These are phyloP conservation scores for Pristionchus arcanus DNA, from an alignment of 2,888 invertebrate genomes.

Conservation along the genomic window DNA sequence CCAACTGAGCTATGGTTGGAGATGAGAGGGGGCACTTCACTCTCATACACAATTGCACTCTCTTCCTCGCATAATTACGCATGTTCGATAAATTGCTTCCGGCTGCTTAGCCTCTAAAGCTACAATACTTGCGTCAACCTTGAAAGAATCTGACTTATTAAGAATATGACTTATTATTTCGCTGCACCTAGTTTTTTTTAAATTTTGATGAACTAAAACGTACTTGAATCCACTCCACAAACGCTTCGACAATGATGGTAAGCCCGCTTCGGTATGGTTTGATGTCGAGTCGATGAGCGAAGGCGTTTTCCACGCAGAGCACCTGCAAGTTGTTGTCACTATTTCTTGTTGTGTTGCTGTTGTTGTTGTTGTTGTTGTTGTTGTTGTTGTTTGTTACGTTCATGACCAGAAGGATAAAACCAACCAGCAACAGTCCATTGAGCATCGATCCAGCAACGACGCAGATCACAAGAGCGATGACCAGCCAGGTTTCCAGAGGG, in stretches of 20 bases:
- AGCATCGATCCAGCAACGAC: constrained; percentile 77
- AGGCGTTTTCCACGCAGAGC: constrained; percentile 79
- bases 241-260: constrained; percentile 75
- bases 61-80: neutral
- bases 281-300: constrained; percentile 75
- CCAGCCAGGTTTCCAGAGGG: constrained; percentile 75
- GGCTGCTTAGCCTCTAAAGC: neutral
- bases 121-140: neutral
- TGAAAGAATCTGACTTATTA: neutral
- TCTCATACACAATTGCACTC: neutral
- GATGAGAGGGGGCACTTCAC: neutral
- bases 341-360: no score
- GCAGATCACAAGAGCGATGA: constrained; percentile 64
- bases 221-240: constrained; percentile 77
- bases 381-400: no score
- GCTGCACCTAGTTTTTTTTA: neutral
- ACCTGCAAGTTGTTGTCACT: constrained; percentile 64
- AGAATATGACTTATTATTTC: no score
- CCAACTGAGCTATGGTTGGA: constrained; percentile 59
- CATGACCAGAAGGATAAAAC: neutral
- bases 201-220: neutral
- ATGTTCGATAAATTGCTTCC: neutral
- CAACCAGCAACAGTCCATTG: constrained; percentile 74
- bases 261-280: constrained; percentile 78
- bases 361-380: no score